Base-by-base conservation (phyloP, 2,113 vertebrate species). In the Alosa alosa region DNA sequence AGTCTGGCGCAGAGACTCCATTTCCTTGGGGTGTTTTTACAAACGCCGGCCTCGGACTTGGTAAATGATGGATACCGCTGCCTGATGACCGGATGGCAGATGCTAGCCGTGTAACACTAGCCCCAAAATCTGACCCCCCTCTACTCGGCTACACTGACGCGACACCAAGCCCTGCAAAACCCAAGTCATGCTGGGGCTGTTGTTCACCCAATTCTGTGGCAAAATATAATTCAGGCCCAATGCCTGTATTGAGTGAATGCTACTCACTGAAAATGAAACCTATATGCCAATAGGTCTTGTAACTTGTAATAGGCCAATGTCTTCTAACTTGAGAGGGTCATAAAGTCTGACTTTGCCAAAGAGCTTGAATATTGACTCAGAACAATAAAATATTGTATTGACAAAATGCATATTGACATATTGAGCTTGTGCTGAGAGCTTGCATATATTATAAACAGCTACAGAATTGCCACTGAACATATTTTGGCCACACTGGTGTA, bases 91-190 rank as follows among this genome's bases (percentile, higher is more conserved):
- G 93, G 92, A 94, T 91, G 93, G 95, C 96, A 96, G 95, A 97
- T 95, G 95, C 86, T 95, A 94, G 93, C 94, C 93, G 93, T 95
- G 96, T 96, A 97, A 98, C 95, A 96, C 94, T 94, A 97, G 91
- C 92, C 94, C 91, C 64, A 9, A 93, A 94, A 90, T 68, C 93
- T 93, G 91, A 94, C 93, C 94, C 91, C 92, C 57, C 89, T 86
- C 55, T 89, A 86, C 91, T 86, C 83, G 47, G 15, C 52, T 55
- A 18, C 52, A 55, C 52, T 17, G 52, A 55, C n/a, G n/a, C 64
- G 0, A 9, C 64, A 22, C 57, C n/a, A 36, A 25, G 10, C 10
- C 22, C 57, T 8, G 3, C 57, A n/a, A 36, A 25, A 36, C 64
- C 4, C 7, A 10, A 10, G 10, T 72, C 64, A 25, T 10, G 64